Evolutionary conservation across 2,797 vertebrate genomes (phyloP).

Genomic region (Synanceia verrucosa): DNA sequence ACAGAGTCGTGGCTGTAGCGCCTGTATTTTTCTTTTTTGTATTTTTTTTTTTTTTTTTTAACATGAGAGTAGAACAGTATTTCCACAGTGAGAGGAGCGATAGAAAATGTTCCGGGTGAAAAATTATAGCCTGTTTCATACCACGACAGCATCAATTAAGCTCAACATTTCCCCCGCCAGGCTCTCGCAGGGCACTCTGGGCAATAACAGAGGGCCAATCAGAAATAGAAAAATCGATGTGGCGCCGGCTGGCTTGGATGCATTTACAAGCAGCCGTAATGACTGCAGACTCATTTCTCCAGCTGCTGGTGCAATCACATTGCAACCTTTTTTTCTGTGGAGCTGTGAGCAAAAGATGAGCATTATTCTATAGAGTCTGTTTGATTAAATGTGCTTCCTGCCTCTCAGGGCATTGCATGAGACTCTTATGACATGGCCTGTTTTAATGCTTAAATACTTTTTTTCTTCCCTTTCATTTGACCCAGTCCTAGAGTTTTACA

Average conservation of each 20-base stretch:
- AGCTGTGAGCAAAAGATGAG: conserved; percentile 42
- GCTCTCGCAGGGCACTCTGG: conserved; percentile 42
- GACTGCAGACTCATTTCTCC: conserved; percentile 69
- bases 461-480: background rate
- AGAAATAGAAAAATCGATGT: conserved; percentile 79
- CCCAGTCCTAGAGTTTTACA: no score
- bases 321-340: conserved; percentile 29
- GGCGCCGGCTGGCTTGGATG: conserved; percentile 69
- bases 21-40: background rate
- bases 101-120: conserved; percentile 41
- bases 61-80: background rate
- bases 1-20: background rate
- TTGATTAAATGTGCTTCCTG: conserved; percentile 37
- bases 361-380: conserved; percentile 19
- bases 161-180: background rate
- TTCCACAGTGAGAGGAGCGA: background rate
- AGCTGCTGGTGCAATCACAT: conserved; percentile 65
- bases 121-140: conserved; percentile 50
- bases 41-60: no score
- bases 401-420: conserved; percentile 12
- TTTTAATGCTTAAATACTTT: background rate
- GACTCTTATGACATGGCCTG: conserved; percentile 1
- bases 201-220: conserved; percentile 67
- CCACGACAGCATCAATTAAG: conserved; percentile 59
- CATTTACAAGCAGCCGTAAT: conserved; percentile 76